phyloP scores from a whole-genome alignment of 2,113 vertebrate species.

The Cryptoleucopteryx plumbea region DNA sequence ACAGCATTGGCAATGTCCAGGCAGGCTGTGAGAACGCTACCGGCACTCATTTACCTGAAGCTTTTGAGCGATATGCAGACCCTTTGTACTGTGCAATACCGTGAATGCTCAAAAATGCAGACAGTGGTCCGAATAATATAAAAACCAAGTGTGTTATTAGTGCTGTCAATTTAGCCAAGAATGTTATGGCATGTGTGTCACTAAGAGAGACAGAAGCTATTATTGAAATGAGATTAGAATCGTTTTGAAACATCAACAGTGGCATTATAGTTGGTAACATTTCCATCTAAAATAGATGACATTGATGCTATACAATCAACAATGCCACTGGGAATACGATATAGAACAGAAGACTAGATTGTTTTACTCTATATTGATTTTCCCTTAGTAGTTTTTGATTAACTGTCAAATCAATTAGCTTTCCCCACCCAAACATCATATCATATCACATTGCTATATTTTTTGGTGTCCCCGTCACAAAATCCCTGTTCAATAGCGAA shows the following conservation, averaged over 20 bases:
- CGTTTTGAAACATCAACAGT: slow-evolving; percentile 75
- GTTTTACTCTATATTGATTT: slow-evolving; percentile 65
- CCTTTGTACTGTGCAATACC: background rate
- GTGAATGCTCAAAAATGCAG: background rate
- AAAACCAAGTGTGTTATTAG: slow-evolving; percentile 67
- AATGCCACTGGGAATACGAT: slow-evolving; percentile 54
- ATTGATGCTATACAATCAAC: slow-evolving; percentile 67
- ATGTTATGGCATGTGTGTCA: slow-evolving; percentile 72
- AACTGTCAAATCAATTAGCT: slow-evolving; percentile 63
- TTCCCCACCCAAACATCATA: slow-evolving; percentile 53
- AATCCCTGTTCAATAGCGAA: background rate
- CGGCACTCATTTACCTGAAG: background rate
- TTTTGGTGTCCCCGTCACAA: background rate
- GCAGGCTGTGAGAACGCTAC: background rate
- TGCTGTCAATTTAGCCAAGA: slow-evolving; percentile 70
- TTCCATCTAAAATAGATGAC: slow-evolving; percentile 69
- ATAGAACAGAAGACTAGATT: slow-evolving; percentile 55
- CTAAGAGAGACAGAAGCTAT: slow-evolving; percentile 76
- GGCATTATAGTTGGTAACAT: slow-evolving; percentile 69
- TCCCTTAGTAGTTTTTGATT: slow-evolving; percentile 59
- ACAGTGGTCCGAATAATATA: slow-evolving; percentile 58
- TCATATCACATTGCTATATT: background rate
- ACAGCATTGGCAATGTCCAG: background rate
- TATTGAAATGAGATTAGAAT: slow-evolving; percentile 78
- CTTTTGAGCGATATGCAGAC: background rate